Base-by-base conservation (phyloP, 2,113 vertebrate species). In the Dipodomys merriami region DNA sequence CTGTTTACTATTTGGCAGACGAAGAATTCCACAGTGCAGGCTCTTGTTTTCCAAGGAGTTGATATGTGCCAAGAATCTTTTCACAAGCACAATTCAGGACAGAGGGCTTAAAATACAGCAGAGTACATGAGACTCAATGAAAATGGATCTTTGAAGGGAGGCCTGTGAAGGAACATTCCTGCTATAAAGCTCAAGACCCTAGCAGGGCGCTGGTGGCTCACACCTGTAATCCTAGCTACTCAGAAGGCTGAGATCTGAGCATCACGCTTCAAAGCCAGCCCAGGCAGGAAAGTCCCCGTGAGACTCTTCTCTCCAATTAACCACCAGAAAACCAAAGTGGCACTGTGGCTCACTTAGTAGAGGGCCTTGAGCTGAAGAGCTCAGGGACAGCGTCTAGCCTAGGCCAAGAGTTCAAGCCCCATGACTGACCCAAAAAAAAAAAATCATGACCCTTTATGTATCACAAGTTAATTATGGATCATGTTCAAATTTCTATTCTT, bases 401-500 rank as follows among this genome's bases (percentile, higher is more conserved):
- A 39, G 39, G 39, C 39, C 39, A 39, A 39, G 39, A 39, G 39
- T 39, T 39, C 39, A 39, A 39, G 39, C 39, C 39, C 5, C 39
- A 39, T 39, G 39, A 39, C 39, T 39, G 39, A 39, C 39, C 39
- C 39, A 39, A 39, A 39, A 39, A 39, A 39, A 39, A 39, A 69
- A 79, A 79, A 74, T 46, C 82, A 64, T 10, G 82, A 46, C 25
- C 30, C 19, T 68, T 84, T 64, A 60, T 49, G 62, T 49, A 79
- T n/a, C 62, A 91, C 27, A 83, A 84, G 57, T 69, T 73, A 49
- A 84, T 64, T 29, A 64, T 65, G 35, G 49, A 71, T 74, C 22
- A 44, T 64, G 57, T 69, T 95, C 71, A 85, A 83, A 87, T 65
- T 83, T 90, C 16, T 94, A 30, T 91, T 95, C 68, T 83, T 95